Base-by-base conservation (phyloP, 2,888 invertebrate genomes). In the Pristionchus exspectatus region DNA sequence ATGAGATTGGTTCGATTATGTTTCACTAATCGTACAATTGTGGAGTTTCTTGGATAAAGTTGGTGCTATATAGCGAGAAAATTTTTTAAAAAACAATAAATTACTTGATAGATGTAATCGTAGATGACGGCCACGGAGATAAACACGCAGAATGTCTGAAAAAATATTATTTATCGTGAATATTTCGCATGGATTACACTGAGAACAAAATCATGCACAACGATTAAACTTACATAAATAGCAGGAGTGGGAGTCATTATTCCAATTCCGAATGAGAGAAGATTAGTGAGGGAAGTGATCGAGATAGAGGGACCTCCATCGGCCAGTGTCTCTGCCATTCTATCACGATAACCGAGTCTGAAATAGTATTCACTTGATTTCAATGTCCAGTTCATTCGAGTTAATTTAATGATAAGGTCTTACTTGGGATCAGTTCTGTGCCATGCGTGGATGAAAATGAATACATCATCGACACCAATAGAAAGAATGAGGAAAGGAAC, bases 391-490 rank as follows among this genome's bases (percentile, higher is more conserved):
- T 38, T 74, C 38, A 33, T 38, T 30, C 27, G 16, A 18, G 27
- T 24, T 27, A 33, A 66, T 9, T n/a, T 33, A 27, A 72, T 2
- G 2, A 33, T 72, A 38, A 24, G 16, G 14, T n/a, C 74, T 2
- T 87, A 93, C 91, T 90, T 92, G 74, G 69, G 89, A 81, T 93
- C 91, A 21, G 94, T 94, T 38, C 92, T 89, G 63, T 92, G 92
- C 95, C 95, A 95, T 21, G 94, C 92, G 87, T 95, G 94, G 84
- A 95, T 92, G 91, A 94, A 94, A 86, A 95, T 95, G 92, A 93
- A 95, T 4, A 94, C 95, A 84, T 95, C 95, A 90, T 95, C 95
- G 56, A 95, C 94, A 16, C 95, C 95, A 63, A 95, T 94, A 59
- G 95, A 94, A 24, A 95, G 90, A 63, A 95, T 92, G 77, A 95